Conservation (phyloP, 1,140 invertebrate genomes). For the Drosophila busckii region DNA sequence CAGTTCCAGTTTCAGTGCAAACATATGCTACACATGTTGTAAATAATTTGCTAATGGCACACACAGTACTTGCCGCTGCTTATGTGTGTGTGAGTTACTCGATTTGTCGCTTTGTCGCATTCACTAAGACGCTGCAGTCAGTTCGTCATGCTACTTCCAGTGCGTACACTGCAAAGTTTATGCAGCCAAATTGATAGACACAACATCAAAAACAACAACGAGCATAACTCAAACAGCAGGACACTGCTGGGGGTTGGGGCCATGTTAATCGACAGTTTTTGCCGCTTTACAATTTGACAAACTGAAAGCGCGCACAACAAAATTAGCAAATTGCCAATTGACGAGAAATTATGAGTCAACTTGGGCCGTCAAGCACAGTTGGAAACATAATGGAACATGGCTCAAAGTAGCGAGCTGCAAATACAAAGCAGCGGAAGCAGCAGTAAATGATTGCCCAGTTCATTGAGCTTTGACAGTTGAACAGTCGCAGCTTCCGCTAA, state of each 20-base stretch:
- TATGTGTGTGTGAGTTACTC: conserved; percentile 25
- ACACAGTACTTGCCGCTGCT: background rate
- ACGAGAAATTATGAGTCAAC: conserved; percentile 53
- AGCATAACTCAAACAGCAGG: too few relatives aligned
- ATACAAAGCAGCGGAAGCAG: background rate
- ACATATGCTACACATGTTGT: conserved; percentile 53
- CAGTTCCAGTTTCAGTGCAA: conserved; percentile 14
- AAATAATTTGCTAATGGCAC: conserved; percentile 70
- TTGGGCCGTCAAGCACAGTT: conserved; percentile 27
- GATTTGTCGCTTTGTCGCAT: conserved; percentile 15
- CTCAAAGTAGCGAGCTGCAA: conserved; percentile 2
- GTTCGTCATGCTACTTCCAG: conserved; percentile 1
- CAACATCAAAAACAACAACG: conserved; percentile 22
- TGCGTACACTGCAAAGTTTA: conserved; percentile 11
- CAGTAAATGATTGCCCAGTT: too few relatives aligned
- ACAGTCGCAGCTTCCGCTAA: too few relatives aligned
- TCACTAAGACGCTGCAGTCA: background rate
- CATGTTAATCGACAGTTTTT: too few relatives aligned
- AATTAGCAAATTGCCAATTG: conserved; percentile 60
- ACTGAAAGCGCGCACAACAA: conserved; percentile 28
- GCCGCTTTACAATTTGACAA: conserved; percentile 11
- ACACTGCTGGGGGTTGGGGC: too few relatives aligned
- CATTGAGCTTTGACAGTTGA: too few relatives aligned
- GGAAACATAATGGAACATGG: conserved; percentile 25
- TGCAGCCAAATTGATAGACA: conserved; percentile 40